These are phyloP conservation scores for Ranitomeya imitator DNA, from an alignment of 2,113 vertebrate genomes.

Conservation along the genomic window DNA sequence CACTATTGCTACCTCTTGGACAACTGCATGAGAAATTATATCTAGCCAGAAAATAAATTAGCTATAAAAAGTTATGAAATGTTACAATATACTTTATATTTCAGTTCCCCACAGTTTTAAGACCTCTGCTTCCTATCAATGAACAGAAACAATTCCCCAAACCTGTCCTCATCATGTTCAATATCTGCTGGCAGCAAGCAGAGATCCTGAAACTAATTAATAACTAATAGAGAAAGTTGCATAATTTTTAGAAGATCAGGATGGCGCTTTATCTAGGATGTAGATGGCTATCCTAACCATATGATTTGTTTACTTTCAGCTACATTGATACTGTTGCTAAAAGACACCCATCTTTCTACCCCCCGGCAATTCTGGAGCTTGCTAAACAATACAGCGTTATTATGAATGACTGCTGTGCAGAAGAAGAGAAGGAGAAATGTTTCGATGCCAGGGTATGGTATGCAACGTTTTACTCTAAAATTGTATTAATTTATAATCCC, in stretches of 20 bases:
- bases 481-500: neutral
- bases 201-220: neutral
- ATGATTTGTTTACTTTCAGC: constrained; percentile 57
- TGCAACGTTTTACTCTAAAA: neutral
- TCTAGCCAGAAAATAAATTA: too few relatives aligned
- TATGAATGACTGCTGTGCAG: constrained; percentile 32
- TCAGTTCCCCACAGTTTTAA: neutral
- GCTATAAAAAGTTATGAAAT: neutral
- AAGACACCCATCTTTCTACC: constrained; percentile 68
- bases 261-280: too few relatives aligned
- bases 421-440: neutral
- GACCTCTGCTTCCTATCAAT: neutral
- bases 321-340: constrained; percentile 65
- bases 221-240: neutral
- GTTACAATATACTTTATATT: neutral
- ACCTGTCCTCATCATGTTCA: neutral
- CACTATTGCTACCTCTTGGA: too few relatives aligned
- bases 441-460: neutral
- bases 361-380: constrained; percentile 64
- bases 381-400: constrained; percentile 52
- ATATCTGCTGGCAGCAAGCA: neutral
- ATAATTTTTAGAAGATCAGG: neutral
- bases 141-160: neutral
- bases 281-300: neutral
- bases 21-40: too few relatives aligned